Evolutionary conservation across 2,797 vertebrate species (phyloP), one percentile per base, ranked within the genome.

Genomic region (Pseudomugil gertrudae): DNA sequence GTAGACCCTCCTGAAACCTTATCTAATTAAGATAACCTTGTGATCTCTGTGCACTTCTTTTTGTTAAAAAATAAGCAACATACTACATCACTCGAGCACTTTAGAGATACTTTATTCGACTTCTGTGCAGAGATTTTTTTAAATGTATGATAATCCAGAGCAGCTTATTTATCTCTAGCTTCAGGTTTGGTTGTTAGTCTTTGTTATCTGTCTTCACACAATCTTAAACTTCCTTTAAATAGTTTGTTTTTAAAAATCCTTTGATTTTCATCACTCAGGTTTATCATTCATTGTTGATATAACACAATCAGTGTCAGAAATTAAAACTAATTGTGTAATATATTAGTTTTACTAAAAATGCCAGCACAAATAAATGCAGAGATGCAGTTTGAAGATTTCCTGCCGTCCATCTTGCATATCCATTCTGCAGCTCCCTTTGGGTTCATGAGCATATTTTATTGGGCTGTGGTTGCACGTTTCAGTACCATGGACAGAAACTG

Each of bases 401-500:
- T 48, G 9, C 21, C 3, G 23, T 48, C n/a, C 45, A 48, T 11
- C n/a, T 48, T 48, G 21, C 9, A 23, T 23, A 4, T 48, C 40
- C n/a, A 11, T 11, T 1, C 21, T 23, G 23, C 21, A 48, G 21
- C 45, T 47, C 6, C 9, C 8, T 47, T 21, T 47, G 43, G 19
- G 21, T 23, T 48, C 10, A 23, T 23, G n/a, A 23, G 5, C n/a
- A 23, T 0, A 23, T 23, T 48, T 23, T 11, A 11, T 23, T 13
- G 45, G n/a, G n/a, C 45, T 23, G n/a, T 48, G 19, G 29, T 59
- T 38, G 21, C 23, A 51, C 55, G 36, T 69, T 86, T 85, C 83
- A 89, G 84, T 71, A 88, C 84, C 85, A 78, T 19, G 85, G 85
- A 89, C 75, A 89, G 84, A 71, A 79, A 57, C 61, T 43, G 38